Base-by-base conservation (phyloP, 2,113 vertebrate species). In the Entomyzon cyanotis region DNA sequence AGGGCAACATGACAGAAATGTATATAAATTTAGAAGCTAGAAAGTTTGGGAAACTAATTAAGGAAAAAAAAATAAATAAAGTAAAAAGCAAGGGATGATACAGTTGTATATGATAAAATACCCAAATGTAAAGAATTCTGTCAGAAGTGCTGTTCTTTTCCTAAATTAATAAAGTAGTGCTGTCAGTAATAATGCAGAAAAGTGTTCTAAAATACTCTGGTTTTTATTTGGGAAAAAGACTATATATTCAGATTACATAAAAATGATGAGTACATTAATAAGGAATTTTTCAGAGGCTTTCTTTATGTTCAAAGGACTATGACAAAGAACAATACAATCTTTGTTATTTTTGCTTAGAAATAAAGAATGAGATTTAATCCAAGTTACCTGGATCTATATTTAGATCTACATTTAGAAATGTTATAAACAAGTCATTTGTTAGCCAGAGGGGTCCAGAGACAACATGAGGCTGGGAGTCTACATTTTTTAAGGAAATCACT, bases 351-450 rank as follows among this genome's bases (percentile, higher is more conserved):
- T 92, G 19, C 37, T 86, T 74, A 56, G 55, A 93, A 91, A 84
- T 78, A 59, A 89, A 83, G 27, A 85, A 80, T 64, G 44, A 90
- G 15, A 93, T 94, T 92, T 84, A 92, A 95, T 81, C 79, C 84
- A 75, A 93, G 76, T 88, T 92, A 95, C 94, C 92, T 92, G 58
- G 22, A 44, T 88, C 92, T 96, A 84, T 94, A 95, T 89, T 95
- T 96, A 84, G 33, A 56, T 69, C 85, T 94, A 86, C 94, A 95
- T 90, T 96, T 96, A 92, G 93, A 90, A 96, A 89, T 65, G 47
- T 65, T 93, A 90, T 84, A 95, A 96, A 95, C 94, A 96, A 97
- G 90, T 52, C 47, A 86, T 96, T 94, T 93, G 68, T 96, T 93
- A 95, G 90, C 95, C 90, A 94, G 95, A 93, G 88, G 93, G 93